A percentile compares a stretch with the other conserved stretches of the same genome.
Evolutionary conservation across 2,888 invertebrate species (phyloP).

Genomic region (Tigriopus californicus): DNA sequence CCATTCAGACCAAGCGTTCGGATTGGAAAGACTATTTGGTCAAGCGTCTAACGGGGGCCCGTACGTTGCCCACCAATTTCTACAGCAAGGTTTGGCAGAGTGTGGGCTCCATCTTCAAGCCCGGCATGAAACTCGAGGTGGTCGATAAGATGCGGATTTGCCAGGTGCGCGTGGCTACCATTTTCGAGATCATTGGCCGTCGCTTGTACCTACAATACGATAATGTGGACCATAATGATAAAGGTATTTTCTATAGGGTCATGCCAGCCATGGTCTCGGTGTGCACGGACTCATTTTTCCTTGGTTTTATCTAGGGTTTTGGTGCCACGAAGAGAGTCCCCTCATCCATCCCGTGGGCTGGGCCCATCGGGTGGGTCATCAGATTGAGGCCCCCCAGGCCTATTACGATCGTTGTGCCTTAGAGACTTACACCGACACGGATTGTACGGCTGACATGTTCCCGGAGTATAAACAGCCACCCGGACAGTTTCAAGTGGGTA

Average conservation of each 20-base stretch:
- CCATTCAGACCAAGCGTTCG: slow-evolving; percentile 73
- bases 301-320: slow-evolving; percentile 42
- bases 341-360: slow-evolving; percentile 92
- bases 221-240: slow-evolving; percentile 42
- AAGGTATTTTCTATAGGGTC: no score
- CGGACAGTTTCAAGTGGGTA: slow-evolving; percentile 34
- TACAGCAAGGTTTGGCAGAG: slow-evolving; percentile 47
- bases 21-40: slow-evolving; percentile 94
- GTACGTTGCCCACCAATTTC: slow-evolving; percentile 81
- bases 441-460: slow-evolving; percentile 62
- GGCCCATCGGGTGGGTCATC: slow-evolving; percentile 75
- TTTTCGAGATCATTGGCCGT: slow-evolving; percentile 77
- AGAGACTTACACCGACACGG: slow-evolving; percentile 48
- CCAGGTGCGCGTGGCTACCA: slow-evolving; percentile 64
- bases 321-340: slow-evolving; percentile 90
- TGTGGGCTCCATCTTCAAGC: slow-evolving; percentile 28
- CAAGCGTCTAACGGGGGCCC: slow-evolving; percentile 76
- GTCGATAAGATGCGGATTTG: slow-evolving; percentile 90
- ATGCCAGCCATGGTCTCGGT: not conserved
- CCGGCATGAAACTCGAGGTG: slow-evolving; percentile 71
- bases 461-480: slow-evolving; percentile 25
- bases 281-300: not conserved
- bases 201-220: slow-evolving; percentile 76
- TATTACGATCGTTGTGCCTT: slow-evolving; percentile 47
- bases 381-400: slow-evolving; percentile 58